Base-by-base conservation (phyloP, 2,113 vertebrate species). In the Fukomys damarensis region DNA sequence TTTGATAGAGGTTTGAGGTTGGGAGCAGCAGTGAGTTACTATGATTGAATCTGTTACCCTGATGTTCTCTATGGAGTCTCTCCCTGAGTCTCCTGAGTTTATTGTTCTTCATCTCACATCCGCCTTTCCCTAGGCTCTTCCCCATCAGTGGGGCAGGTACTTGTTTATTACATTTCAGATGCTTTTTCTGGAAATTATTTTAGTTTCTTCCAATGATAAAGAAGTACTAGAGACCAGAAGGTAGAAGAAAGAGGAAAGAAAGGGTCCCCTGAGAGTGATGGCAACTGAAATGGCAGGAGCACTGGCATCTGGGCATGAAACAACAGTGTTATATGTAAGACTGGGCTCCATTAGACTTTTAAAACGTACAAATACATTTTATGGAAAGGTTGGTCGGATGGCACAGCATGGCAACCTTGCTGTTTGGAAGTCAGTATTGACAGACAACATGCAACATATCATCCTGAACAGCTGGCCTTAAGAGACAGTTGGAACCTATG, bases 401-500 rank as follows among this genome's bases (percentile, higher is more conserved):
- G 11, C 0, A 19, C 20, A 56, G 11, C 0, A 3, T 0, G 13
- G 49, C 7, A 46, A 32, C 14, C 7, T 32, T 72, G 1, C 35
- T 41, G 7, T 32, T 12, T 80, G 77, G 13, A 68, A 49, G 10
- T 66, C 38, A 0, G 38, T 13, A 14, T 22, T 9, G 43, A 49
- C 32, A 90, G 52, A 56, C 26, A 90, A 19, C 4, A 46, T 59
- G 28, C 6, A 54, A 22, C 12, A 20, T 2, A 4, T 66, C 49
- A 19, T 61, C 56, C 10, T 79, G 66, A 79, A 77, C 38, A 54
- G 3, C 26, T 38, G n/a, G 16, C 9, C 20, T 10, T 30, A 56
- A n/a, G 38, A n/a, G 79, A 74, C 30, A 24, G 19, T 17, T 58
- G 56, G 56, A 58, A 58, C 41, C 41, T 77, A 4, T 61, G 22